phyloP scores from a whole-genome alignment of 2,888 invertebrate genomes.

The Himalopsyche anomala region DNA sequence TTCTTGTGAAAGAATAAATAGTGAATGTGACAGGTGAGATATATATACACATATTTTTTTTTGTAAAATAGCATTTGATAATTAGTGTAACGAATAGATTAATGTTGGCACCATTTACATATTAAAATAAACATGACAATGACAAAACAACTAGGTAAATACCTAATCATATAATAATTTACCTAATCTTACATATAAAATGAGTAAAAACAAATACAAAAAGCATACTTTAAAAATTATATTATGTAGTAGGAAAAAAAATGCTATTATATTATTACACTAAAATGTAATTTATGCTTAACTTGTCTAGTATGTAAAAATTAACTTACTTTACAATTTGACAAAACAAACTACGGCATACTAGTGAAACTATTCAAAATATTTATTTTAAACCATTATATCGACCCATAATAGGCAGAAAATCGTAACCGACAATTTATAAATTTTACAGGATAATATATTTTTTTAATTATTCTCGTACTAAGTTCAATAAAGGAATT shows the following conservation, averaged over 20 bases:
- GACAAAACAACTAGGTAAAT: background rate
- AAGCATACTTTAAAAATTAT: background rate
- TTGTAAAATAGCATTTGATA: background rate
- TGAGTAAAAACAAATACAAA: slow-evolving; percentile 31
- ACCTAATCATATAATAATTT: slow-evolving; percentile 12
- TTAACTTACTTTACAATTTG: background rate
- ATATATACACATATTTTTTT: background rate
- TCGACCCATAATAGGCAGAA: no score
- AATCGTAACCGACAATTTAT: no score
- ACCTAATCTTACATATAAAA: slow-evolving; percentile 35
- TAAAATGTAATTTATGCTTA: no score
- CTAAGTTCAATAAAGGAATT: no score
- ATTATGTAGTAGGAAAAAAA: no score
- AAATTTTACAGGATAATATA: no score
- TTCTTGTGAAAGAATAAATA: slow-evolving; percentile 15
- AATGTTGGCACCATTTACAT: slow-evolving; percentile 20
- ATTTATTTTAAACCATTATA: background rate
- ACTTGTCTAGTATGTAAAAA: no score
- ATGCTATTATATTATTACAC: no score
- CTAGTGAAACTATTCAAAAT: slow-evolving; percentile 13
- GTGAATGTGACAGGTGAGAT: background rate
- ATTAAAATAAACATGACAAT: slow-evolving; percentile 1
- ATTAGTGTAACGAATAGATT: background rate
- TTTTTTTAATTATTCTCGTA: no score
- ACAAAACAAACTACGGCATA: background rate